Percentiles rank a stretch among this genome's conserved stretches.
phyloP scores from a whole-genome alignment of 1,140 invertebrate species.

The Idris sp. region DNA sequence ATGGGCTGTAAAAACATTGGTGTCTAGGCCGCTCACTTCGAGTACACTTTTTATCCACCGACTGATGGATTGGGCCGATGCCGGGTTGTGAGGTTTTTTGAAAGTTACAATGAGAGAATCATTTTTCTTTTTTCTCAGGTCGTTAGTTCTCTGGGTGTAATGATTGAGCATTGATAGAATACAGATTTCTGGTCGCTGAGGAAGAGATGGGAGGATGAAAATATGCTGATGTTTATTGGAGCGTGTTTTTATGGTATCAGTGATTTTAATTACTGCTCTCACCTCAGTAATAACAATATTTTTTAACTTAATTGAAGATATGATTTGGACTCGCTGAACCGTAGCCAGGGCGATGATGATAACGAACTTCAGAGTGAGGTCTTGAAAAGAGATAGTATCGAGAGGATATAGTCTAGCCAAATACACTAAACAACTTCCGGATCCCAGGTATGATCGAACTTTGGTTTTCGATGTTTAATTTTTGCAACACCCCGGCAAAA shows the following conservation, averaged over 20 bases:
- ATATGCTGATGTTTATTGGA: background rate
- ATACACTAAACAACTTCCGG: background rate
- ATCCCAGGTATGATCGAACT: background rate
- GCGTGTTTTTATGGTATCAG: background rate
- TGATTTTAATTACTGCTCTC: background rate
- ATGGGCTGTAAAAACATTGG: slow-evolving; percentile 4
- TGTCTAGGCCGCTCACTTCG: slow-evolving; percentile 15
- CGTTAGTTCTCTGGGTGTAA: background rate
- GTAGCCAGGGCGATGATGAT: background rate
- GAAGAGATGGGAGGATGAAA: background rate
- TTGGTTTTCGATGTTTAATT: slow-evolving; percentile 1
- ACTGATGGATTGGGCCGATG: slow-evolving; percentile 29
- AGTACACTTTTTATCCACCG: slow-evolving; percentile 41
- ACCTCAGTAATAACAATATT: background rate
- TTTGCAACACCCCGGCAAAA: slow-evolving; percentile 3
- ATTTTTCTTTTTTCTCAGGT: background rate
- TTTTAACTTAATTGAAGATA: background rate
- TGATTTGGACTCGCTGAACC: background rate
- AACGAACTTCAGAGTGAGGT: background rate
- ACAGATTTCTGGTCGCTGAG: background rate
- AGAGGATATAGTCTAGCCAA: background rate
- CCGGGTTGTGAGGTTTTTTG: slow-evolving; percentile 22
- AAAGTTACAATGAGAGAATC: background rate
- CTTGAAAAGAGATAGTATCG: background rate
- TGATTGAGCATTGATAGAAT: background rate